Percentiles rank a stretch among this genome's conserved stretches.
Conservation (phyloP, 2,797 vertebrate genomes). For the Anas georgica region DNA sequence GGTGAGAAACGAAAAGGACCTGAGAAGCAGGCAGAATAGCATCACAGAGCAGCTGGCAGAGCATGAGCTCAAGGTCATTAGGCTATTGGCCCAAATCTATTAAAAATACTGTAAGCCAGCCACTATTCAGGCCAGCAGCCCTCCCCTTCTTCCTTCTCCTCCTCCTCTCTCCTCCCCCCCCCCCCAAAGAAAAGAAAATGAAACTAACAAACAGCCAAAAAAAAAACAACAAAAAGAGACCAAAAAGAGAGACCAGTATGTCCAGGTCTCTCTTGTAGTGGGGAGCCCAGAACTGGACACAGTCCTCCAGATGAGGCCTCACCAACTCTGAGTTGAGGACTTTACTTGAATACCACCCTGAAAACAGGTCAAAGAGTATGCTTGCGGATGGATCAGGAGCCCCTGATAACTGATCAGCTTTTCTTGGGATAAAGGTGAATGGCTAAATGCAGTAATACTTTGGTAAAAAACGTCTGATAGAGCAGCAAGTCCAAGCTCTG, state of each 20-base stretch:
- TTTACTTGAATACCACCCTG: neutral
- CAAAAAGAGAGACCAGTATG: no score
- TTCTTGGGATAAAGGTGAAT: neutral
- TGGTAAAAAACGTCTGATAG: neutral
- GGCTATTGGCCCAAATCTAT: conserved; percentile 30
- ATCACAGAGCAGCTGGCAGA: conserved; percentile 10
- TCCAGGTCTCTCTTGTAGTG: neutral
- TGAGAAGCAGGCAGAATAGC: neutral
- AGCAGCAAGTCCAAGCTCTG: neutral
- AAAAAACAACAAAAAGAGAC: no score
- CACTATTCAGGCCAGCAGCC: neutral
- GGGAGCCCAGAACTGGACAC: neutral
- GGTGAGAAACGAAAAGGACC: neutral
- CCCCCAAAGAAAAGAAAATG: no score
- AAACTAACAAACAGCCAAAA: neutral
- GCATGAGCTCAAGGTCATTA: conserved; percentile 47
- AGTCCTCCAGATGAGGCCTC: neutral
- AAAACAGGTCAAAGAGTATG: neutral
- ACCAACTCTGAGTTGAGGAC: neutral
- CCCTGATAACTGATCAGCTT: neutral
- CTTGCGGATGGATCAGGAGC: neutral
- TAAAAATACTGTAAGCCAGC: neutral
- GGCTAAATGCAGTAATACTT: neutral
- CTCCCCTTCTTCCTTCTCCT: no score
- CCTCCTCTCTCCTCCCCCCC: no score